A percentile compares a stretch with the other conserved stretches of the same genome.
Evolutionary conservation across 2,888 invertebrate genomes (phyloP).

Genomic region (Melipona beecheii): DNA sequence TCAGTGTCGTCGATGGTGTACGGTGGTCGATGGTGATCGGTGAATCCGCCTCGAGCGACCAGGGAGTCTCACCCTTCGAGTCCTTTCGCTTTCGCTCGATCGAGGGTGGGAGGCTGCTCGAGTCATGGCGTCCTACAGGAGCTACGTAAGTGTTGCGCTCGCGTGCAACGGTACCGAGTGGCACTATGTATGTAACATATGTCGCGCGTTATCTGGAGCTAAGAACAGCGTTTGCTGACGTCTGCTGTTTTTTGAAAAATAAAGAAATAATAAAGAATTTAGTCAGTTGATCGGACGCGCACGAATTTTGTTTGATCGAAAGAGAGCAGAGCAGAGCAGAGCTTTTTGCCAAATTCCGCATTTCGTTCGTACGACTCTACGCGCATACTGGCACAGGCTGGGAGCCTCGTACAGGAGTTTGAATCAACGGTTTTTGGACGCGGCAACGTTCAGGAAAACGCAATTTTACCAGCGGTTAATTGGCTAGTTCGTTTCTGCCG

Average conservation of each 20-base stretch:
- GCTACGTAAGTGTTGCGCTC: constrained; percentile 79
- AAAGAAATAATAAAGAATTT: not conserved
- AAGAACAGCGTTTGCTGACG: too few species aligned
- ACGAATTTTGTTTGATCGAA: too few species aligned
- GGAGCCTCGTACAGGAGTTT: not conserved
- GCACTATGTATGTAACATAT: too few species aligned
- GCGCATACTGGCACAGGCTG: not conserved
- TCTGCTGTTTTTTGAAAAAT: too few species aligned
- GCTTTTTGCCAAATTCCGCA: not conserved
- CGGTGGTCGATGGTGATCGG: constrained; percentile 60
- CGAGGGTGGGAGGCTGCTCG: constrained; percentile 16
- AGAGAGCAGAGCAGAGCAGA: too few species aligned
- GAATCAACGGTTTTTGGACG: not conserved
- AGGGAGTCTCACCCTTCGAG: constrained; percentile 19
- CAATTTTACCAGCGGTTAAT: constrained; percentile 26
- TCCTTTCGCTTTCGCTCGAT: constrained; percentile 28
- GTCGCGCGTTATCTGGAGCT: too few species aligned
- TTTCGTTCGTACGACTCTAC: not conserved
- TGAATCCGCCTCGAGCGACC: constrained; percentile 43
- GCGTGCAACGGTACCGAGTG: too few species aligned
- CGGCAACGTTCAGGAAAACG: not conserved
- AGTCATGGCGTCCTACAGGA: constrained; percentile 80
- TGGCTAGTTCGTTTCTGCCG: constrained; percentile 20
- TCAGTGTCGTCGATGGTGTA: constrained; percentile 43
- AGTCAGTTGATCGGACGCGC: too few species aligned